Base-by-base conservation (phyloP, 2,113 vertebrate genomes). In the Siniperca chuatsi region DNA sequence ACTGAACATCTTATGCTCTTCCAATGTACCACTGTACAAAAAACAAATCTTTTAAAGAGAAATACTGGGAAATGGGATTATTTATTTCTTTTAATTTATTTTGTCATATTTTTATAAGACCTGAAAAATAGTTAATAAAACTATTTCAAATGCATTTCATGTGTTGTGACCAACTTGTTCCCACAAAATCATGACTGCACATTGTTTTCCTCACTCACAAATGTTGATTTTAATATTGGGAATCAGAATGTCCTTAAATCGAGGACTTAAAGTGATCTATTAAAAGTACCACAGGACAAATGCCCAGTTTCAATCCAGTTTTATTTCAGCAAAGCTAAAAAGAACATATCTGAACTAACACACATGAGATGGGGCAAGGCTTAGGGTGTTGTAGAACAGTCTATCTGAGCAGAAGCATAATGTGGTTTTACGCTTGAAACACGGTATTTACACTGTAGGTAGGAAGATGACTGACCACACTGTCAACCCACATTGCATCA, bases 101-200 rank as follows among this genome's bases (percentile, higher is more conserved):
- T 99, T 99, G 97, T 98, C 97, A 98, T 99, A 99, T 99, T 99
- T 99, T 99, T 99, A 97, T 99, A 99, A 99, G 96, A 98, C 93
- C 94, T 96, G 96, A 97, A 97, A 85, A 97, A 97, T 97, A 97
- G 96, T 97, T 97, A 98, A 98, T 98, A 97, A 98, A 98, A 97
- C 92, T 88, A 92, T 95, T 94, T 92, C 83, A 96, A 96, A 95
- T 91, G 92, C 78, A 81, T 74, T 77, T 50, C 9, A 46, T 91
- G 81, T 90, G 58, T 90, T 9, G 13, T 84, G 71, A 65, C 23
- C 35, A 13, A 69, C 18, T 82, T 72, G 44, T 80, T 78, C 33
- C 33, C 69, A 7, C 2, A 23, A 40, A 68, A 74, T 6, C 8
- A 42, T 2, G 2, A 9, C 11, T 52, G 16, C 37, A 58, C 10